Evolutionary conservation across 2,888 invertebrate genomes (phyloP), one percentile per base, ranked within the genome.

Genomic region (Gnatocerus cornutus): DNA sequence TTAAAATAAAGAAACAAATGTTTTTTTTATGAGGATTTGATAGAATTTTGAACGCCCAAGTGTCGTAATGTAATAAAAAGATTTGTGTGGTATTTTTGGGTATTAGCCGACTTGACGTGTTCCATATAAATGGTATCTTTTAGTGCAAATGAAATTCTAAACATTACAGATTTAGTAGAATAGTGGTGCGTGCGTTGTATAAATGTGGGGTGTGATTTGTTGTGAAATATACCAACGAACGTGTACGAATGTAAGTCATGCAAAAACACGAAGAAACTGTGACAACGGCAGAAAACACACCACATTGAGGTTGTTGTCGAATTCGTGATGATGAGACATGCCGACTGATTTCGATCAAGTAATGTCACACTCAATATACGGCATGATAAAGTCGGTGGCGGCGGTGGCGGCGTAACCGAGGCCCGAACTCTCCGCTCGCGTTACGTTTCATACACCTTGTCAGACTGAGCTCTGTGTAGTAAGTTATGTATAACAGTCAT

Each of bases 401-500:
- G 46, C 50, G 55, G 37, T 53, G 55, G 30, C 55, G 61, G 61
- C 64, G 70, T 55, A 50, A 61, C 55, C 46, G 56, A 61, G 39
- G 13, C 13, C 58, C 61, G 59, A 43, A 71, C 52, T 63, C 67
- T 56, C 66, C 50, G 46, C 71, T 63, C 45, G 71, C 63, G 67
- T 67, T 65, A 67, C 67, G 71, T 67, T 67, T 63, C 67, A 67
- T 71, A 71, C 67, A 71, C 71, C 67, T 67, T 67, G 67, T 67
- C 67, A 71, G 71, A 71, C 71, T 71, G 71, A 71, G 63, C 71
- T 63, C 67, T 56, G 66, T 70, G 70, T 66, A 66, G 66, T 70
- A 71, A 67, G 62, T 67, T 67, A 67, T 67, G 63, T 70, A 67
- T 67, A 66, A 56, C 66, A 66, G 66, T 71, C 67, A 71, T 71